Evolutionary conservation across 2,797 vertebrate species (phyloP), one percentile per base, ranked within the genome.

Genomic region (Acrossocheilus fasciatus): DNA sequence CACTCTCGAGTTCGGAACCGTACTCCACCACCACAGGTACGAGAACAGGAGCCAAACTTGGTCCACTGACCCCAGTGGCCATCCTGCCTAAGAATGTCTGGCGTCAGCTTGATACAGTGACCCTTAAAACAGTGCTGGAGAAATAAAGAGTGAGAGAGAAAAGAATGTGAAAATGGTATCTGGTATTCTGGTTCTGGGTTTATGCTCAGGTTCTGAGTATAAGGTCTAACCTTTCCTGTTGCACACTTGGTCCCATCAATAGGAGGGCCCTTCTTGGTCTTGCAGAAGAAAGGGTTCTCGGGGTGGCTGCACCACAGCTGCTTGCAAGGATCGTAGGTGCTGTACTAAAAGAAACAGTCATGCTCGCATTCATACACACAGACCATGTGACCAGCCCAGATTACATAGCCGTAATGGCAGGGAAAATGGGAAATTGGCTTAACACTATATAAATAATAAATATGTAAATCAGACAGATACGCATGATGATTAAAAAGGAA

Each of bases 291-390:
- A 4, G 98, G 98, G 90, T 98, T 98, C 92, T 97, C 96, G 0
- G 97, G 97, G 87, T 99, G 97, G 86, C 97, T 98, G 83, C 98
- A 99, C 98, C 98, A 99, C 79, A 99, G 95, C 92, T 99, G 97
- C 88, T 98, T 98, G 92, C 98, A 99, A 73, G 98, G 97, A 78
- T 99, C 98, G 11, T 95, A 96, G 0, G 95, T 98, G 14, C 96
- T 94, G 94, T 99, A 99, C 98, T 99, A 93, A 86, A 95, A 95
- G 66, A 92, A 64, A 93, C 70, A 92, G 83, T 90, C 87, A 86
- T 75, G 91, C 88, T 88, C 70, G 86, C 78, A 84, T 89, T 90
- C 86, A 89, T 80, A 89, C 81, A 82, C 43, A 66, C 72, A 87
- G 80, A 64, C 79, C 20, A 80, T 47, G 43, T 54, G 66, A 80